Evolutionary conservation across 2,113 vertebrate species (phyloP).

Genomic region (Saccopteryx bilineata): DNA sequence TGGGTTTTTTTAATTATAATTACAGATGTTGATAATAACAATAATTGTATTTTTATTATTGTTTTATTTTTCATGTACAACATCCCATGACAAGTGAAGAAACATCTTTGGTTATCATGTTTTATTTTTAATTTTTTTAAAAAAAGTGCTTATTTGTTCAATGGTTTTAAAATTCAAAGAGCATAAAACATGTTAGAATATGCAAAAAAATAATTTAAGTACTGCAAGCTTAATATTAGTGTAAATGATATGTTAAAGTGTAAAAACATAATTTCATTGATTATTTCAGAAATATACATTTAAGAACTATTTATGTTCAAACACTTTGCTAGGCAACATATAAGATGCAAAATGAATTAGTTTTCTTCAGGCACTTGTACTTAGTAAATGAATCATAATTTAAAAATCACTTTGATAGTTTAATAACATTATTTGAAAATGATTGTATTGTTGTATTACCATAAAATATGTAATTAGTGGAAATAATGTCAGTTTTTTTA

Average conservation of each 20-base stretch:
- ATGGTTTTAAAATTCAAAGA: not conserved
- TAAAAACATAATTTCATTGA: not conserved
- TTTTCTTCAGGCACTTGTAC: not conserved
- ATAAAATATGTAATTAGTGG: not conserved
- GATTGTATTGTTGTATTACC: not conserved
- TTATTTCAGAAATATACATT: not conserved
- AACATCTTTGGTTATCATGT: not conserved
- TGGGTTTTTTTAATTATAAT: not conserved
- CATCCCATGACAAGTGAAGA: not conserved
- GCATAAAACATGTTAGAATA: not conserved
- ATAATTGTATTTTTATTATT: not conserved
- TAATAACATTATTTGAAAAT: not conserved
- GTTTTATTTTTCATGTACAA: not conserved
- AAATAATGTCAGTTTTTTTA: not conserved
- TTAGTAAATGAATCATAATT: not conserved
- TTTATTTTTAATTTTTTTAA: not conserved
- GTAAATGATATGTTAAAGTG: not conserved
- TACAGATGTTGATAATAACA: not conserved
- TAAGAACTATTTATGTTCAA: not conserved
- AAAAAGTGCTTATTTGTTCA: not conserved
- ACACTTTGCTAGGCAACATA: not conserved
- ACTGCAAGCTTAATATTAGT: not conserved
- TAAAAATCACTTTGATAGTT: not conserved
- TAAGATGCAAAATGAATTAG: not conserved
- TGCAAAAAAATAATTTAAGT: not conserved